These are phyloP conservation scores for Hyperoplus lanceolatus DNA, from an alignment of 2,797 vertebrate genomes.

Conservation along the genomic window DNA sequence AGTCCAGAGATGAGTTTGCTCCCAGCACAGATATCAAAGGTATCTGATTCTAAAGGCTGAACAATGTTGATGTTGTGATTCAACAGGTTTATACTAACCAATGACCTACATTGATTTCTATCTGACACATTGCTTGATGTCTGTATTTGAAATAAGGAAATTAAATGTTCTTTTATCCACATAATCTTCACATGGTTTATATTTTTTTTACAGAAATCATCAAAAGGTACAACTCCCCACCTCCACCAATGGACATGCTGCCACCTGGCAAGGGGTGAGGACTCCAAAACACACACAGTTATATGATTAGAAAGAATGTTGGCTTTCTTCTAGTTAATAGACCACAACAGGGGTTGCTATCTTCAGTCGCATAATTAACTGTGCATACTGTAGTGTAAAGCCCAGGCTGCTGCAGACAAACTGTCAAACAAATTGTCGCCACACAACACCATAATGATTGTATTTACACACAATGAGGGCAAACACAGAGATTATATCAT, in stretches of 20 bases:
- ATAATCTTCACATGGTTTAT: conserved; percentile 1
- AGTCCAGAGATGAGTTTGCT: conserved; percentile 85
- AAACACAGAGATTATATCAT: conserved; percentile 16
- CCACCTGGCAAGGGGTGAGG: conserved; percentile 78
- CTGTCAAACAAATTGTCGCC: conserved; percentile 7
- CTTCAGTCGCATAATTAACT: conserved; percentile 28
- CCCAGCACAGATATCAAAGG: conserved; percentile 93
- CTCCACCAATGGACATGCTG: conserved; percentile 58
- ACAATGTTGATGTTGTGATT: not conserved
- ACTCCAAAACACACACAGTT: not conserved
- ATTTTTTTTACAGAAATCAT: conserved; percentile 87
- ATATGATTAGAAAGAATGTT: not conserved
- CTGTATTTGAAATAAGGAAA: conserved; percentile 1
- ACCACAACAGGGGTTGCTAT: conserved; percentile 36
- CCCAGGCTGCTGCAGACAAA: conserved; percentile 29
- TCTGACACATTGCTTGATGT: not conserved
- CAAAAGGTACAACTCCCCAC: conserved; percentile 90
- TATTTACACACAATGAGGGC: conserved; percentile 34
- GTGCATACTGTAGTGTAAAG: conserved; percentile 23
- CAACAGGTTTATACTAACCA: not conserved
- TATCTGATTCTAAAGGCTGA: conserved; percentile 18
- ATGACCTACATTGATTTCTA: not conserved
- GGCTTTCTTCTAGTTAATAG: conserved; percentile 20
- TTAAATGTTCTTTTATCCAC: not conserved
- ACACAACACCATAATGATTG: conserved; percentile 30